Percentiles rank a stretch among this genome's conserved stretches.
Evolutionary conservation across 1,140 invertebrate genomes (phyloP).

Genomic region (Orius insidiosus): DNA sequence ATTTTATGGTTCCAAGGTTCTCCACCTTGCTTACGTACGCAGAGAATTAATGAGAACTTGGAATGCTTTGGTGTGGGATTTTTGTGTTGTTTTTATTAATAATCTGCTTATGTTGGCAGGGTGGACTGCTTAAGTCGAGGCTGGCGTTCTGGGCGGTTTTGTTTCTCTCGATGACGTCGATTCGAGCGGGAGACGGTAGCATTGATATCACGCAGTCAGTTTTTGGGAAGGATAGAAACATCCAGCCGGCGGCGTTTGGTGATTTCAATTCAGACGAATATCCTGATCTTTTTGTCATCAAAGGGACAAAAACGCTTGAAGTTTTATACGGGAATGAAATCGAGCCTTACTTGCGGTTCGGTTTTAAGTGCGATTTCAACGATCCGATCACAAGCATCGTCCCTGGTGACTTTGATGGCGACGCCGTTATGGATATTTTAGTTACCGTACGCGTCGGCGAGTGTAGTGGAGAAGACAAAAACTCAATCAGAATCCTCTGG

Average conservation of each 20-base stretch:
- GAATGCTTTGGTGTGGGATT: background rate
- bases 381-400: constrained; percentile 52
- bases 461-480: background rate
- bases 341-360: constrained; percentile 46
- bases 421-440: constrained; percentile 82
- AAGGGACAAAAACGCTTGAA: constrained; percentile 42
- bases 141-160: background rate
- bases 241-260: constrained; percentile 76
- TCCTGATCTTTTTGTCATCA: constrained; percentile 81
- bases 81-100: background rate
- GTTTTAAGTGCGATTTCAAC: constrained; percentile 40
- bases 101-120: constrained; percentile 13
- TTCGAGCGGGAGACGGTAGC: background rate
- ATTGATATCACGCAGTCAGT: constrained; percentile 41
- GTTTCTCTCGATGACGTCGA: background rate
- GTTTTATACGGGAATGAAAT: constrained; percentile 56
- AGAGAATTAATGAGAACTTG: background rate
- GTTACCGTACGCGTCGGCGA: constrained; percentile 32
- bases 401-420: constrained; percentile 87
- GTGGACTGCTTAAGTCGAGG: constrained; percentile 7
- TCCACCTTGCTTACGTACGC: background rate
- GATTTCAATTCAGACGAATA: constrained; percentile 95
- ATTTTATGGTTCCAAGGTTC: background rate
- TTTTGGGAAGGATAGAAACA: constrained; percentile 41
- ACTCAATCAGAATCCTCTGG: constrained; percentile 43